A percentile compares a stretch with the other conserved stretches of the same genome.
Evolutionary conservation across 2,113 vertebrate genomes (phyloP).

Genomic region (human (Homo sapiens)): GRCh38 chr5:72733501-72734000

Average conservation of each 20-base stretch:
- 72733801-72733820: not conserved
- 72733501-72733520: no score
- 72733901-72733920: not conserved
- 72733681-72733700: no score
- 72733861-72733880: not conserved
- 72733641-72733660: no score
- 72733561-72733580: no score
- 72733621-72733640: no score
- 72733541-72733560: no score
- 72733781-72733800: constrained; percentile 35
- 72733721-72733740: no score
- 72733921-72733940: not conserved
- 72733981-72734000: constrained; percentile 8
- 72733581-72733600: no score
- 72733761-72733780: not conserved
- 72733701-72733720: no score
- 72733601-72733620: no score
- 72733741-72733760: not conserved
- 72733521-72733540: no score
- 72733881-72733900: not conserved
- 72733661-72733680: no score
- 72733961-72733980: constrained; percentile 65
- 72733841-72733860: not conserved
- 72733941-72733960: constrained; percentile 66
- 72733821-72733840: constrained; percentile 68